These are phyloP conservation scores for Drosophila bunnanda DNA, from an alignment of 2,888 invertebrate species.

Conservation along the genomic window DNA sequence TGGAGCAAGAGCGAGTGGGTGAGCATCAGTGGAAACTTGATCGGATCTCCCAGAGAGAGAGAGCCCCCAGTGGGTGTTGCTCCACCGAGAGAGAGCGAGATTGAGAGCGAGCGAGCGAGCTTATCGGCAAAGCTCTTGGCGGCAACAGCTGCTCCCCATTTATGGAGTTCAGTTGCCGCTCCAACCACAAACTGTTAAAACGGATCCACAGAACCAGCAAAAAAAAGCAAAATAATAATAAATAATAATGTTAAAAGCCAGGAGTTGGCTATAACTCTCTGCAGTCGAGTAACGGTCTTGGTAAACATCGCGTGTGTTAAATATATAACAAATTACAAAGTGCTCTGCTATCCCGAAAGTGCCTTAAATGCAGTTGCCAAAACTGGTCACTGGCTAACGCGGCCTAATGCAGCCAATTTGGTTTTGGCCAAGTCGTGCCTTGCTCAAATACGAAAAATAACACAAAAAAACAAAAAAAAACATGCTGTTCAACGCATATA, in stretches of 20 bases:
- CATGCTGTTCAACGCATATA: slow-evolving; percentile 51
- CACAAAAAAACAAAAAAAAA: neutral
- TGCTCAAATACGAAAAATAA: neutral
- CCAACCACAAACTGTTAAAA: slow-evolving; percentile 10
- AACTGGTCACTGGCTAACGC: slow-evolving; percentile 40
- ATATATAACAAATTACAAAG: neutral
- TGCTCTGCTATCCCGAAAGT: neutral
- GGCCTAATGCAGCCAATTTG: slow-evolving; percentile 57
- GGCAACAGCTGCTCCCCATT: slow-evolving; percentile 75
- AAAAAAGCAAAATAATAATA: neutral
- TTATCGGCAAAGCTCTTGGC: slow-evolving; percentile 49
- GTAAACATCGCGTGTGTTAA: slow-evolving; percentile 11
- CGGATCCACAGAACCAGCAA: neutral
- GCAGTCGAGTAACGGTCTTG: neutral
- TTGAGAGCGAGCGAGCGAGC: neutral
- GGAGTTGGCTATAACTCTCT: slow-evolving; percentile 1
- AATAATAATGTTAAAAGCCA: neutral
- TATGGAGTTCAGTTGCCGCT: slow-evolving; percentile 71
- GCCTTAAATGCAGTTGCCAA: slow-evolving; percentile 26
- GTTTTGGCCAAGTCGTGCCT: slow-evolving; percentile 66
- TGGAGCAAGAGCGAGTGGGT: slow-evolving; percentile 12
- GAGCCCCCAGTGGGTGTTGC: neutral
- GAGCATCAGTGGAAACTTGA: slow-evolving; percentile 40
- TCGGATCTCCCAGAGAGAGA: slow-evolving; percentile 6
- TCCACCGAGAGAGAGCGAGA: neutral